Evolutionary conservation across 2,797 vertebrate species (phyloP).

Genomic region (Danio jaintianensis): DNA sequence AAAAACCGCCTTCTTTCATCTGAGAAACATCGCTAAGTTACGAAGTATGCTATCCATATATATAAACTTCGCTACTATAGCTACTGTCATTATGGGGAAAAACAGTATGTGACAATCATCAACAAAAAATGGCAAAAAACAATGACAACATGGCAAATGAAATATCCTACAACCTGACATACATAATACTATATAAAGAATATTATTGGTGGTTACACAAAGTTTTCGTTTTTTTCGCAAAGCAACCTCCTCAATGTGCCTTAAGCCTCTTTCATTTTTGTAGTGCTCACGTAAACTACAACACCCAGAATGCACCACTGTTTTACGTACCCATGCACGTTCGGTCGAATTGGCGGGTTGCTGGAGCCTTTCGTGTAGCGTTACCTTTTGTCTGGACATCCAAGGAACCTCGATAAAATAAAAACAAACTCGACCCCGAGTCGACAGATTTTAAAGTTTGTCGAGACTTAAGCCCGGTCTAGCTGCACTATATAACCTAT

Average conservation of each 20-base stretch:
- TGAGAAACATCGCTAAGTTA: no score
- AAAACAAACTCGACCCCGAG: neutral
- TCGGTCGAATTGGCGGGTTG: conserved; percentile 63
- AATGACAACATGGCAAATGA: no score
- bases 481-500: conserved; percentile 7
- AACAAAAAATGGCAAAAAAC: no score
- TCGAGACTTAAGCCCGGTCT: neutral
- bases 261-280: neutral
- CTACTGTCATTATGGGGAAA: no score
- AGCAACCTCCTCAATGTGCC: neutral
- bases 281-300: conserved; percentile 31
- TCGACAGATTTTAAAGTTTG: neutral
- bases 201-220: no score
- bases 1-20: no score
- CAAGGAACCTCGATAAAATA: conserved; percentile 15
- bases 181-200: no score
- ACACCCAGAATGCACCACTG: conserved; percentile 52
- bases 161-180: no score
- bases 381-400: conserved; percentile 60
- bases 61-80: no score
- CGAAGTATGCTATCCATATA: no score
- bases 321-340: conserved; percentile 3
- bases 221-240: no score
- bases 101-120: no score
- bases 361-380: conserved; percentile 14